phyloP scores from a whole-genome alignment of 2,113 vertebrate species.

The Corydoras maculifer region DNA sequence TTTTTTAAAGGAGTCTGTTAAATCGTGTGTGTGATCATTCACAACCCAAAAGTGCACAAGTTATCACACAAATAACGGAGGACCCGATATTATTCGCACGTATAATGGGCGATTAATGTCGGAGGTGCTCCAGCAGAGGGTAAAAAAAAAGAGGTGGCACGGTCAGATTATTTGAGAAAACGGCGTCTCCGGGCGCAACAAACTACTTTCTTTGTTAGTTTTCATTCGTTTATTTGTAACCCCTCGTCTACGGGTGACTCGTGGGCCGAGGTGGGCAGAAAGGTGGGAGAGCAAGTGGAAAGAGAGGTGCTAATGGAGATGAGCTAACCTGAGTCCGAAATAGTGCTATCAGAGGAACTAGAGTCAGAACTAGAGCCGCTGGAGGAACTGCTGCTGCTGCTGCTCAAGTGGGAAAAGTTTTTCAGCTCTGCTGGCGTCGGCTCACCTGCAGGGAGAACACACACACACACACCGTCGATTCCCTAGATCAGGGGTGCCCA shows the following conservation, averaged over 20 bases:
- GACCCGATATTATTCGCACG: conserved; percentile 12
- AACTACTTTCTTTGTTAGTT: neutral
- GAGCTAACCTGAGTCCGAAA: conserved; percentile 80
- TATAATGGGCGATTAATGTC: too few relatives aligned
- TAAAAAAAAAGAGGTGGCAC: conserved; percentile 8
- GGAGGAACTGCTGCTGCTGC: conserved; percentile 55
- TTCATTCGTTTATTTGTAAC: conserved; percentile 4
- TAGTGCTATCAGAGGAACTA: conserved; percentile 72
- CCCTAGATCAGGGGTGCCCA: too few relatives aligned
- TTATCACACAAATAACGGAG: neutral
- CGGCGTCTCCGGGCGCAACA: conserved; percentile 5
- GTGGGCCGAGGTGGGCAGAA: neutral
- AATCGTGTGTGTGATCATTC: too few relatives aligned
- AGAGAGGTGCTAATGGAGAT: conserved; percentile 28
- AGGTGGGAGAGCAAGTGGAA: conserved; percentile 19
- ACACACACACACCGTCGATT: neutral
- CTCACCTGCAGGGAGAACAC: conserved; percentile 51
- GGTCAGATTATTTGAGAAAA: conserved; percentile 16
- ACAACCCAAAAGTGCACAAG: neutral
- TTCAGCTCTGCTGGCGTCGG: neutral
- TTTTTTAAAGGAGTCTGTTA: too few relatives aligned
- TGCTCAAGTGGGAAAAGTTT: conserved; percentile 60
- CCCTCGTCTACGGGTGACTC: neutral
- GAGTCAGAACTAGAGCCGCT: conserved; percentile 60
- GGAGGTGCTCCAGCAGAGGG: conserved; percentile 30